These are phyloP conservation scores for Heliconius ethilla DNA, from an alignment of 2,888 invertebrate genomes.

Conservation along the genomic window DNA sequence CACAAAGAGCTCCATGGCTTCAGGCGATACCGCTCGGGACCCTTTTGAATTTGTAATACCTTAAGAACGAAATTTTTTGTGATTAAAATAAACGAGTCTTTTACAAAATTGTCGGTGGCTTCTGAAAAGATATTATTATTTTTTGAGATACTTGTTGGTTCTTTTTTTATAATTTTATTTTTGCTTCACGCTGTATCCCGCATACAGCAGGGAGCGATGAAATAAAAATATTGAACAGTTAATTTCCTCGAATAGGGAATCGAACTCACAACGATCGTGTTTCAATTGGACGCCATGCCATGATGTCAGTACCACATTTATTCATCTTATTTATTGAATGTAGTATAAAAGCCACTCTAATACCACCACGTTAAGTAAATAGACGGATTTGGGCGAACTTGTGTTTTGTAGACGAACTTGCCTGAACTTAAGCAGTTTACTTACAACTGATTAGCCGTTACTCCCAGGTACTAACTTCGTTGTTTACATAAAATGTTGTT, in stretches of 20 bases:
- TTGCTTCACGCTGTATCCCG: neutral
- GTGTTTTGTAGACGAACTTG: slow-evolving; percentile 18
- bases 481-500: slow-evolving; percentile 3
- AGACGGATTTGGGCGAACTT: neutral
- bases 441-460: slow-evolving; percentile 21
- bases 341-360: neutral
- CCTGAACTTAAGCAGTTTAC: slow-evolving; percentile 14
- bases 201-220: neutral
- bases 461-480: neutral
- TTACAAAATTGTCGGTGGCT: slow-evolving; percentile 23
- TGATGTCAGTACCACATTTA: neutral
- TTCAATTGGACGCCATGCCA: too few species aligned
- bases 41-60: slow-evolving; percentile 30
- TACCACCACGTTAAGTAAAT: slow-evolving; percentile 18
- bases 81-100: slow-evolving; percentile 29
- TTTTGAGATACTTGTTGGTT: neutral
- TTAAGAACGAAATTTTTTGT: slow-evolving; percentile 30
- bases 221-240: neutral
- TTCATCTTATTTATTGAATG: neutral
- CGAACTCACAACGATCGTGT: too few species aligned
- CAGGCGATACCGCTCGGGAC: slow-evolving; percentile 15
- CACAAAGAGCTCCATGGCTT: slow-evolving; percentile 23
- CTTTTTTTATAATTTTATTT: neutral
- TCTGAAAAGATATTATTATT: slow-evolving; percentile 17
- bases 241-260: too few species aligned